Evolutionary conservation across 1,140 invertebrate species (phyloP), one percentile per base, ranked within the genome.

Genomic region (Drosophila mauritiana): DNA sequence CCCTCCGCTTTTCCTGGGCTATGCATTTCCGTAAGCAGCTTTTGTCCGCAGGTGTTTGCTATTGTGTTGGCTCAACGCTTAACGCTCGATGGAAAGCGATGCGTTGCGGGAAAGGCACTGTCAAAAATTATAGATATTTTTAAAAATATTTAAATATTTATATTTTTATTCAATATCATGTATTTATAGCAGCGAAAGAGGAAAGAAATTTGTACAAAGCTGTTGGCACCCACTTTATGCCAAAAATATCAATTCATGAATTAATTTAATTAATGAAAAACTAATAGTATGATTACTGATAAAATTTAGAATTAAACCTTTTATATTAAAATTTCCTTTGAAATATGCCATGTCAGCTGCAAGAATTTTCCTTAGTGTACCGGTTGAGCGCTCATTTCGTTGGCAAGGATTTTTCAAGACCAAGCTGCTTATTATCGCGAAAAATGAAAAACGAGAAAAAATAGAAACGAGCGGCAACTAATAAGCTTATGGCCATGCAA

Each of bases 31-130:
- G 78, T 89, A 89, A 89, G 84, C 84, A 61, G 84, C 80, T 89
- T 89, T 89, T 80, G 84, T 89, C 73, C 84, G 84, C 84, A 89
- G 84, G 84, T 89, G 84, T 89, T 89, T 70, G 73, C 84, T 62
- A 69, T 84, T 89, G 84, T 89, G 84, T 89, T 89, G 80, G 84
- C 69, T 79, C 78, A 85, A 88, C 79, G 72, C 79, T 83, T 72
- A 72, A 58, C 62, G 73, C 73, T 53, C 49, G 45, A 61, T 73
- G 54, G 68, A 34, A 27, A 46, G 15, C 36, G 27, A 13, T 62
- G 58, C 53, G 37, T 27, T 42, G 31, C 4, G 22, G 34, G 34
- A 6, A 25, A 10, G 13, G 15, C 67, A 48, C 61, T 69, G 10
- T 7, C n/a, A 53, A 45, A 52, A 49, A 36, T 17, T 49, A 3